A percentile compares a stretch with the other conserved stretches of the same genome.
Conservation (phyloP, 1,140 invertebrate genomes). For the Drosophila rhopaloa region DNA sequence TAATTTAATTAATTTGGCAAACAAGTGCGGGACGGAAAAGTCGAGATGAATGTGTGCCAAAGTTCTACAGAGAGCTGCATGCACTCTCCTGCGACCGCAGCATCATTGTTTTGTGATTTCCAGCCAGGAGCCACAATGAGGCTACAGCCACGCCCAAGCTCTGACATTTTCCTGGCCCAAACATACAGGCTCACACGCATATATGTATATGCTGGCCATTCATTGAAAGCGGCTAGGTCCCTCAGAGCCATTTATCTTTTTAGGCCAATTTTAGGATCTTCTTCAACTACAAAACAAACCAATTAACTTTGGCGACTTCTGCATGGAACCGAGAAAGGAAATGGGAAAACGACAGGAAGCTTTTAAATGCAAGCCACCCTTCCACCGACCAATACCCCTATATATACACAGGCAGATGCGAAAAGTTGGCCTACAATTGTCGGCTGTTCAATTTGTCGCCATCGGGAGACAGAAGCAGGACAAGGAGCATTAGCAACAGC, state of each 20-base stretch:
- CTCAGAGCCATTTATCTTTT: conserved; percentile 36
- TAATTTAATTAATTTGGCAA: conserved; percentile 67
- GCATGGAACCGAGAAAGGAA: conserved; percentile 47
- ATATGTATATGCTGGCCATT: conserved; percentile 9
- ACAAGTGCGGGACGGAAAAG: conserved; percentile 13
- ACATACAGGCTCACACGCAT: conserved; percentile 1
- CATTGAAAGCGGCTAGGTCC: conserved; percentile 16
- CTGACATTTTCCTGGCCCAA: conserved; percentile 47
- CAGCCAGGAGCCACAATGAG: conserved; percentile 32
- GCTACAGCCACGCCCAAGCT: conserved; percentile 51
- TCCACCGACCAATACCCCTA: neutral
- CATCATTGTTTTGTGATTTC: conserved; percentile 9
- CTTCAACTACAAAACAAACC: conserved; percentile 65
- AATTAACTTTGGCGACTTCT: conserved; percentile 69
- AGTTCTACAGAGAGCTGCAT: conserved; percentile 23
- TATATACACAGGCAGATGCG: conserved; percentile 5
- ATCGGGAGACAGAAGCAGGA: conserved; percentile 25
- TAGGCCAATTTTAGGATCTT: conserved; percentile 65
- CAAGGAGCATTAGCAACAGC: conserved; percentile 16
- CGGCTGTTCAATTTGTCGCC: conserved; percentile 58
- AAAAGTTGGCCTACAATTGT: conserved; percentile 49
- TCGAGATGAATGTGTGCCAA: conserved; percentile 34
- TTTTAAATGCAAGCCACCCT: conserved; percentile 44
- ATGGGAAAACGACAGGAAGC: conserved; percentile 52
- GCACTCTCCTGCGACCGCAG: conserved; percentile 25